Percentiles rank a stretch among this genome's conserved stretches.
phyloP scores from a whole-genome alignment of 2,888 invertebrate genomes.

The Cryptus viduatorius region DNA sequence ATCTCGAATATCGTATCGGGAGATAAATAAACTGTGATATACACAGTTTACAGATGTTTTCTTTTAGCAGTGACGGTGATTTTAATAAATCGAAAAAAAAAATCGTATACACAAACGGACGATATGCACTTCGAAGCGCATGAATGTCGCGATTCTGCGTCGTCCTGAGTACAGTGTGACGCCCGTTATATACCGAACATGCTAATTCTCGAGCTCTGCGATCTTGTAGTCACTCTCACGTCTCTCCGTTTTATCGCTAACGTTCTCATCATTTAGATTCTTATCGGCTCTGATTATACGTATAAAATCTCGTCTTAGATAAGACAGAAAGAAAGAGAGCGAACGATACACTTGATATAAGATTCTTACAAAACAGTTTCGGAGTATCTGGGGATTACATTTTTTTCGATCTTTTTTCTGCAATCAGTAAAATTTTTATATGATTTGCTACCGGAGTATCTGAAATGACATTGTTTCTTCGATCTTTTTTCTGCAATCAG shows the following conservation, averaged over 20 bases:
- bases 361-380: constrained; percentile 13
- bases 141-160: background rate
- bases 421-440: too few species aligned
- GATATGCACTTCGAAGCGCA: background rate
- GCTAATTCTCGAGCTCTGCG: background rate
- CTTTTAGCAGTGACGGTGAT: too few species aligned
- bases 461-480: too few species aligned
- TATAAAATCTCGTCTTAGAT: constrained; percentile 27
- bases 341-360: background rate
- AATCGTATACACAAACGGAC: background rate
- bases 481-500: too few species aligned
- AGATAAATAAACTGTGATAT: too few species aligned
- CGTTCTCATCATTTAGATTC: constrained; percentile 50
- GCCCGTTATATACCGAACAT: background rate
- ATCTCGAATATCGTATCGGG: too few species aligned
- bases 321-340: constrained; percentile 17
- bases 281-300: constrained; percentile 48
- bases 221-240: constrained; percentile 34
- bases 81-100: background rate
- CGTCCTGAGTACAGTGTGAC: background rate
- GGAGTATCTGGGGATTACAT: too few species aligned
- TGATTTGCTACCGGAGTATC: too few species aligned
- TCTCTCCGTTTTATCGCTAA: constrained; percentile 47
- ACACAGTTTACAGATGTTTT: too few species aligned
- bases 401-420: too few species aligned